Base-by-base conservation (phyloP, 2,888 invertebrate species). In the Girardia tigrina region DNA sequence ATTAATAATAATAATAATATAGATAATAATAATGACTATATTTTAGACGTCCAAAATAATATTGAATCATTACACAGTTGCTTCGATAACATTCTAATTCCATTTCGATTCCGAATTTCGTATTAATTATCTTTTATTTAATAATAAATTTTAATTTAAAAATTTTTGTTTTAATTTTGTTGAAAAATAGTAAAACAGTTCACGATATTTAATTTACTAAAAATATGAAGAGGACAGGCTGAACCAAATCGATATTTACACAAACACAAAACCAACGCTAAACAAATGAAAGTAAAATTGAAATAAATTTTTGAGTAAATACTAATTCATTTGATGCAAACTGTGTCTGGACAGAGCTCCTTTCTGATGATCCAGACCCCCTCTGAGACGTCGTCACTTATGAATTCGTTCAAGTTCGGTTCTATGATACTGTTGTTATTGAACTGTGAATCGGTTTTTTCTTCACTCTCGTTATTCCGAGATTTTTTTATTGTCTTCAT, bases 201-300 rank as follows among this genome's bases (percentile, higher is more conserved):
- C 56, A 56, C n/a, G 23, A 56, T 56, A n/a, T 56, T 56, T n/a
- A 2, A 56, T 56, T 56, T 56, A 56, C 56, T 56, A 56, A 56
- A 36, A 56, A 56, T 23, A 56, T 56, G 23, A 56, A 20, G 56
- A 56, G n/a, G 56, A 56, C 56, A 56, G 56, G 56, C 23, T 56
- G 56, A 56, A 56, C 56, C 56, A 16, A 56, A 56, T 56, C 56
- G n/a, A 36, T 56, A 56, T 56, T 56, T 56, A 56, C 56, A 56
- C 56, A 56, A 56, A 36, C 36, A 36, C 56, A 56, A 56, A 20
- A 56, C 23, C 56, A 56, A 56, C 23, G n/a, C 56, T 56, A 56
- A 56, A 56, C 23, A 56, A 56, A 56, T 56, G n/a, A 56, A 56
- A 56, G 56, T 16, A 56, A 56, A 56, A 56, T 56, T 56, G 6